Evolutionary conservation across 2,888 invertebrate species (phyloP).

Genomic region (Galerucella pusilla): DNA sequence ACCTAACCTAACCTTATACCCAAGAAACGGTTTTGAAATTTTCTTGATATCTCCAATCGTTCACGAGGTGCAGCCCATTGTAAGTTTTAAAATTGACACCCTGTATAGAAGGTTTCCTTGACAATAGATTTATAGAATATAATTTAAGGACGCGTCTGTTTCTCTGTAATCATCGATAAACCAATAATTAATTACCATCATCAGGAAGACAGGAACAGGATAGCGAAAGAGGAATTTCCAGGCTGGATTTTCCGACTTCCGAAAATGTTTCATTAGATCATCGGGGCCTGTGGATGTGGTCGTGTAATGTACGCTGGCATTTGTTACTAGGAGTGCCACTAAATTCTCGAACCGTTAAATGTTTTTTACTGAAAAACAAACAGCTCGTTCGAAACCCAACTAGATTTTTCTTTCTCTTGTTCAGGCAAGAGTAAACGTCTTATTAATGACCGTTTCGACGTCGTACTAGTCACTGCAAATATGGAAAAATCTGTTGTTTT

Average conservation of each 20-base stretch:
- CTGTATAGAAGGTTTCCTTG: no score
- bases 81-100: no score
- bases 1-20: no score
- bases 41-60: no score
- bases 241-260: conserved; percentile 43
- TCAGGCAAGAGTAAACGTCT: background rate
- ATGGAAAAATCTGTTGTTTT: no score
- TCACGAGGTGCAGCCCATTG: no score
- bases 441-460: background rate
- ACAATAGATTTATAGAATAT: background rate
- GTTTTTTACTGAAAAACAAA: background rate
- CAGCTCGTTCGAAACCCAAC: background rate
- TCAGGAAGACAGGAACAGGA: conserved; percentile 10
- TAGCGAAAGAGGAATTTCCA: conserved; percentile 48
- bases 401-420: background rate
- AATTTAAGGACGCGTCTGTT: background rate
- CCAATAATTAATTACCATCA: conserved; percentile 56
- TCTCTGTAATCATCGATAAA: conserved; percentile 21
- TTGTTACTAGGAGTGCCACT: conserved; percentile 21
- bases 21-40: no score
- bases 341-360: conserved; percentile 14
- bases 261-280: conserved; percentile 46
- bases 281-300: conserved; percentile 6
- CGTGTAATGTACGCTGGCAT: conserved; percentile 26
- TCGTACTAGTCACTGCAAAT: no score